Base-by-base conservation (phyloP, 2,797 vertebrate species). In the Arrhamphus sclerolepis region DNA sequence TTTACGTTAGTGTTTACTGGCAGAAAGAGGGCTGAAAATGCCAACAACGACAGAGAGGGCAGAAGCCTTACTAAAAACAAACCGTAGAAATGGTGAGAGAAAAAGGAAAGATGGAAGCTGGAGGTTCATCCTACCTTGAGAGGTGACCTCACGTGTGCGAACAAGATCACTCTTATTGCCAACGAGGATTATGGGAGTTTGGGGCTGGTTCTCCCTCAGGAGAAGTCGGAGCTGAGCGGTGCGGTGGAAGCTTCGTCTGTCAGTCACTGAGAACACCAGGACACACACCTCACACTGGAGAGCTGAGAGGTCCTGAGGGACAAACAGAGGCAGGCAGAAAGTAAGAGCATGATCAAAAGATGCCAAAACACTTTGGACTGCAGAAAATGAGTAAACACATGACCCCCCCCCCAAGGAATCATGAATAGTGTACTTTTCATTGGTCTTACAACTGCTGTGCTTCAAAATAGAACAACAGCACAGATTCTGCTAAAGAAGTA, bases 141-240 rank as follows among this genome's bases (percentile, higher is more conserved):
- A 55, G 10, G 91, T 92, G 52, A 95, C 94, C 65, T 95, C 94
- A 19, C 95, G 85, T 0, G 93, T 93, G 46, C 95, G 93, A 0
- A 94, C 95, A 3, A 96, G 89, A 81, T 96, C 95, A 1, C 93
- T 95, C 87, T 96, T 96, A 80, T 96, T 96, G 56, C 94, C 95
- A 3, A 95, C 94, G 1, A 96, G 90, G 85, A 95, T 94, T 73
- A 96, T 93, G 53, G 94, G 94, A 38, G 94, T 92, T 34, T 94
- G 92, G 0, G 92, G 94, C 62, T 94, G 92, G 7, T 90, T 94
- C 77, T 94, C 90, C 48, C 91, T 92, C 22, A 93, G 87, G 42
- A 94, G 92, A 17, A 96, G 92, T 46, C 92, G 87, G n/a, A 95
- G 91, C 19, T 94, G 93, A 38, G 94, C 93, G 0, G 94, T 92